Percentiles rank a stretch among this genome's conserved stretches.
Evolutionary conservation across 2,797 vertebrate genomes (phyloP).

Genomic region (Poeciliopsis gracilis): DNA sequence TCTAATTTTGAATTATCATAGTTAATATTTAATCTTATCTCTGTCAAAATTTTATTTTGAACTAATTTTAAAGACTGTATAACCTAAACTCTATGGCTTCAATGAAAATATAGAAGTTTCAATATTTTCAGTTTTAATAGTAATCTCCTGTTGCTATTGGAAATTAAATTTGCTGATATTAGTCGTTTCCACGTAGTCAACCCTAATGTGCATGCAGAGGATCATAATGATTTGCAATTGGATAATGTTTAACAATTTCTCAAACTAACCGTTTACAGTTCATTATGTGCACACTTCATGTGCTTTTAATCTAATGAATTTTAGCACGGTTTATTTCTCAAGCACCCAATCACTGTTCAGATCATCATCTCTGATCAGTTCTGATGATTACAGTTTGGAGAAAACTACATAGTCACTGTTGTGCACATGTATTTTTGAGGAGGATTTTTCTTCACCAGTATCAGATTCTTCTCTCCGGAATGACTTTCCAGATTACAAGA

Average conservation of each 20-base stretch:
- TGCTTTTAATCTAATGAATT: background rate
- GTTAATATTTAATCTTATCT: background rate
- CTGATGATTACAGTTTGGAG: background rate
- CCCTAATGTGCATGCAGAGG: background rate
- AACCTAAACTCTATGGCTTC: background rate
- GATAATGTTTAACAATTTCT: background rate
- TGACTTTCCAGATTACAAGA: constrained; percentile 10
- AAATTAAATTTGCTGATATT: background rate
- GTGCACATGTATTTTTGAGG: constrained; percentile 4
- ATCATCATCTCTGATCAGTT: background rate
- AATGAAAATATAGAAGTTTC: background rate
- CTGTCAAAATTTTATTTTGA: background rate
- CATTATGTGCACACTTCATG: background rate
- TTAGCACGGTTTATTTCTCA: background rate
- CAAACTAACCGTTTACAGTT: background rate
- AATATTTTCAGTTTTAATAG: background rate
- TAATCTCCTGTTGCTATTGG: background rate
- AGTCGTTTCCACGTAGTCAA: background rate
- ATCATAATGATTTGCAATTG: background rate
- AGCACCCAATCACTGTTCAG: background rate
- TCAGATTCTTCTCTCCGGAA: constrained; percentile 16
- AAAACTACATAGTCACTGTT: constrained; percentile 11
- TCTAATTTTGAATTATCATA: background rate
- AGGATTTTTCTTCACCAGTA: background rate
- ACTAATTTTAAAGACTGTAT: background rate